Evolutionary conservation across 2,113 vertebrate genomes (phyloP).

Genomic region (Bufo gargarizans): DNA sequence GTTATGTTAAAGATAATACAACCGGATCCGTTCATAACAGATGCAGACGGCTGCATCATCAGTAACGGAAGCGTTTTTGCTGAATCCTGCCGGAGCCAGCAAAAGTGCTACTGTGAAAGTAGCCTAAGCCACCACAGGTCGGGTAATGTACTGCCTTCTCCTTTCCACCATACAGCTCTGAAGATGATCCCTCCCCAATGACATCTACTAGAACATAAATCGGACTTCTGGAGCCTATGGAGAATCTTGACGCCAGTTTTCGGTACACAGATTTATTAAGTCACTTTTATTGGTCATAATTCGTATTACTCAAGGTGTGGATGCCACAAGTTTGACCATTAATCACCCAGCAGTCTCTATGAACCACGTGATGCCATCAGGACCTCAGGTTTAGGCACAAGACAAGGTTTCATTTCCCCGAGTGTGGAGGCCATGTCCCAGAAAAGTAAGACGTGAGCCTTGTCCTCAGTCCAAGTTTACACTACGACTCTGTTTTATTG

Average conservation of each 20-base stretch:
- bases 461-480: constrained; percentile 69
- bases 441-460: background rate
- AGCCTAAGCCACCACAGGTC: no score
- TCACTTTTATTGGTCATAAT: background rate
- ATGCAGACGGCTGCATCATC: no score
- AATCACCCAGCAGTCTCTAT: background rate
- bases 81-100: no score
- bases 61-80: no score
- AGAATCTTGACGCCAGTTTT: background rate
- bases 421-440: background rate
- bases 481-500: constrained; percentile 72
- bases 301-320: no score
- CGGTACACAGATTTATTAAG: constrained; percentile 17
- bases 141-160: no score
- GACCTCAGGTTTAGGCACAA: background rate
- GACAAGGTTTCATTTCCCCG: background rate
- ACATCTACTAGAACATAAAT: background rate
- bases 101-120: no score
- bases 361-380: background rate
- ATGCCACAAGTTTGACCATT: background rate
- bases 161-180: no score
- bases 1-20: no score
- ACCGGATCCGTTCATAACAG: no score
- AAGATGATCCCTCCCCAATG: no score
- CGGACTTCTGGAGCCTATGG: background rate